Base-by-base conservation (phyloP, 2,797 vertebrate genomes). In the Eulemur coronatus region DNA sequence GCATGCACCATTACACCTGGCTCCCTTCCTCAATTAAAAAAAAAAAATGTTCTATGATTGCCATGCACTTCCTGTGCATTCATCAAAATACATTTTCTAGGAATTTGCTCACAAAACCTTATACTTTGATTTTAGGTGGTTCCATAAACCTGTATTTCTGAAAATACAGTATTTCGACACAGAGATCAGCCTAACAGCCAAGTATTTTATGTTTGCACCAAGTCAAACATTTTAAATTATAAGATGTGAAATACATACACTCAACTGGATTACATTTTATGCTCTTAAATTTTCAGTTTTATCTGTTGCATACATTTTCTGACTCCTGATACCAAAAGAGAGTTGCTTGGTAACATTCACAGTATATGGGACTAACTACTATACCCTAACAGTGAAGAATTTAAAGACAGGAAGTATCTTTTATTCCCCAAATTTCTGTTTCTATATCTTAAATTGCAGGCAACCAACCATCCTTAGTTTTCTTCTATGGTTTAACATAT, bases 141-240 rank as follows among this genome's bases (percentile, higher is more conserved):
- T 87, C 38, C 50, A 93, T 35, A 97, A 93, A 48, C 13, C 52
- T 28, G 26, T 30, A 93, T 69, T 93, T 91, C 78, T 91, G 76
- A 96, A 87, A 93, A 94, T 35, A 65, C 12, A 78, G 75, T 78
- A 78, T 14, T 35, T 92, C 28, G 35, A 81, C 35, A 87, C 1
- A 65, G 48, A 78, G 55, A 84, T 55, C 35, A 33, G 28, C 3
- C 22, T 9, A 76, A n/a, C 59, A 89, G 73, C 50, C 70, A 89
- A 76, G 59, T 33, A 50, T 22, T 46, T 79, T 4, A 72, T 63
- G 38, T 75, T 52, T 70, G 22, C 20, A 86, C 67, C 20, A 70
- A 89, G 33, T 76, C 52, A 86, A 33, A 63, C 33, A 65, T 65
- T 65, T 65, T 65, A 35, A 67, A 22, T 79, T 35, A 7, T 55